Conservation (phyloP, 2,888 invertebrate genomes). For the Melinaea menophilus region DNA sequence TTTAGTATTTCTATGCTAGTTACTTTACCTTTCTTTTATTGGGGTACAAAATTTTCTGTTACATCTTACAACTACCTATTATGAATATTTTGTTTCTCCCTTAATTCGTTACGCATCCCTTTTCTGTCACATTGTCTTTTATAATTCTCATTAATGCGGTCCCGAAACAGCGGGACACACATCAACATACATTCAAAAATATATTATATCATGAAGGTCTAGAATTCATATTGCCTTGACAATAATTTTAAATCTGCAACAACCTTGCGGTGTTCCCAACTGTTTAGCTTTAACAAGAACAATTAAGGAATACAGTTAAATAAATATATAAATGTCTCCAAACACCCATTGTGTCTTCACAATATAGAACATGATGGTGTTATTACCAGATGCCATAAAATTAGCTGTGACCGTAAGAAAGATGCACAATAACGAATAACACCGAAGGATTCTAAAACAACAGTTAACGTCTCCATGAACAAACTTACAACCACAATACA, state of each 20-base stretch:
- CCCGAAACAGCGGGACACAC: slow-evolving; percentile 54
- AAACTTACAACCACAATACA: slow-evolving; percentile 51
- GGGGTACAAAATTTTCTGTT: neutral
- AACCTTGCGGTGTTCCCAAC: slow-evolving; percentile 36
- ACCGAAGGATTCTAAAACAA: slow-evolving; percentile 51
- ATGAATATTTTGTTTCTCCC: slow-evolving; percentile 24
- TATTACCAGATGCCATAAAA: slow-evolving; percentile 36
- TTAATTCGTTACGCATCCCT: slow-evolving; percentile 26
- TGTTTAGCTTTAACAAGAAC: slow-evolving; percentile 32
- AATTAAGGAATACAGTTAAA: slow-evolving; percentile 38
- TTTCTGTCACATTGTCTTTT: slow-evolving; percentile 12
- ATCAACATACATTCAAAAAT: slow-evolving; percentile 20
- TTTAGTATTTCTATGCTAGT: neutral
- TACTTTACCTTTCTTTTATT: neutral
- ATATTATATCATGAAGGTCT: slow-evolving; percentile 2
- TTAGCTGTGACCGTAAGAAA: slow-evolving; percentile 46
- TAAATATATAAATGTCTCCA: slow-evolving; percentile 49
- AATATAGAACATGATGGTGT: slow-evolving; percentile 47
- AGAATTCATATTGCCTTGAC: slow-evolving; percentile 14
- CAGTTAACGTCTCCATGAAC: slow-evolving; percentile 37
- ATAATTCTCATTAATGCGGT: slow-evolving; percentile 53
- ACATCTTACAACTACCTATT: slow-evolving; percentile 12
- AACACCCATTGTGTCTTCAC: slow-evolving; percentile 47
- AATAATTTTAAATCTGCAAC: slow-evolving; percentile 8
- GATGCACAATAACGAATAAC: slow-evolving; percentile 42